Percentiles rank a stretch among this genome's conserved stretches.
These are phyloP conservation scores for Lacanobia wlatinum DNA, from an alignment of 2,888 invertebrate genomes.

Conservation along the genomic window DNA sequence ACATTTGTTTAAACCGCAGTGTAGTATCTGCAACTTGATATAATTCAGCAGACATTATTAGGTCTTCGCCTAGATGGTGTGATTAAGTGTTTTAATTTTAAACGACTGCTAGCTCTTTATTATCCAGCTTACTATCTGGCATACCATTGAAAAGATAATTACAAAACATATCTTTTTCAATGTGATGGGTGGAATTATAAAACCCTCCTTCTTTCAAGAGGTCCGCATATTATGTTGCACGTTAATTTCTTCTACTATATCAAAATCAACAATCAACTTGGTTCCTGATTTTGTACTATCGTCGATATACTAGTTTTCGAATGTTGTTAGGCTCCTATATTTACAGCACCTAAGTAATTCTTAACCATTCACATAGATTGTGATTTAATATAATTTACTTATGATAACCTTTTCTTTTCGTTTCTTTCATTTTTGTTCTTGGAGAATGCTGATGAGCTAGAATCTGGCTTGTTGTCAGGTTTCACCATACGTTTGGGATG, in stretches of 20 bases:
- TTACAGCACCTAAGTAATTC: slow-evolving; percentile 67
- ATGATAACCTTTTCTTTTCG: slow-evolving; percentile 76
- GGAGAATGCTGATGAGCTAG: slow-evolving; percentile 57
- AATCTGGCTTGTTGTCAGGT: slow-evolving; percentile 74
- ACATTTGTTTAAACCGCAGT: not conserved
- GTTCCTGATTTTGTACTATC: slow-evolving; percentile 24
- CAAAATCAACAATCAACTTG: slow-evolving; percentile 36
- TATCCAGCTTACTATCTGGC: not conserved
- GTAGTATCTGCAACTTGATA: not conserved
- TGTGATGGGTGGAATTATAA: not conserved
- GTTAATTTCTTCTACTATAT: not conserved
- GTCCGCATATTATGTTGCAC: not conserved
- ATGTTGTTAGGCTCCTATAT: slow-evolving; percentile 66
- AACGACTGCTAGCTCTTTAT: not conserved
- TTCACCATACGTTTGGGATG: slow-evolving; percentile 84
- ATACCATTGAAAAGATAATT: not conserved
- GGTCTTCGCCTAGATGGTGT: not conserved
- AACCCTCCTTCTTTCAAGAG: not conserved
- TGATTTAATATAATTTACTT: slow-evolving; percentile 40
- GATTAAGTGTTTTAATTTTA: not conserved
- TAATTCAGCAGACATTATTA: not conserved
- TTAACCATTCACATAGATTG: slow-evolving; percentile 51
- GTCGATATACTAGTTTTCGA: slow-evolving; percentile 34
- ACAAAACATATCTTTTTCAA: not conserved
- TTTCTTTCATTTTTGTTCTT: slow-evolving; percentile 73